Evolutionary conservation across 2,797 vertebrate species (phyloP), one percentile per base, ranked within the genome.

Genomic region (Babyrousa celebensis): DNA sequence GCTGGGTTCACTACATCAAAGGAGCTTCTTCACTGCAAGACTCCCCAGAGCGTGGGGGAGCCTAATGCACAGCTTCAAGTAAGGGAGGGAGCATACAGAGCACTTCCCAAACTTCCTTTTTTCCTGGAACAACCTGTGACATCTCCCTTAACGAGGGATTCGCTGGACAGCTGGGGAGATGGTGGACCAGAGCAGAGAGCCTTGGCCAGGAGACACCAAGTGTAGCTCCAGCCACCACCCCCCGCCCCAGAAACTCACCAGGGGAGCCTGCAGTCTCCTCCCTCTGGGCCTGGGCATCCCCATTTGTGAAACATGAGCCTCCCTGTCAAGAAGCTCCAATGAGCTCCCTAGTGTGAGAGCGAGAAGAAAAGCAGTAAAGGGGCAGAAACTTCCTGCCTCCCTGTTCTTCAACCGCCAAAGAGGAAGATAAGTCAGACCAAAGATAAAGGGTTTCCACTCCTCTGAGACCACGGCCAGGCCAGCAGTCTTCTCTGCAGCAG

Each of bases 81-180:
- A 0, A 67, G 7, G 8, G 25, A 12, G 29, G 14, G 10, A 7
- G 4, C 0, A 9, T 0, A 3, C 62, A 20, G 40, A 20, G 40
- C 75, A 21, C 27, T n/a, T 74, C 25, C 23, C 23, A n/a, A 23
- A 16, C 54, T 43, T 58, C 80, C 18, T 75, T 70, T n/a, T 12
- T 60, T 17, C 12, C 12, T 4, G 7, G 56, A 65, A 52, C 65
- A 27, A 12, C 27, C 40, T 65, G 29, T 2, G 48, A 40, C 27
- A 70, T 29, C 36, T 78, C 67, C 52, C 20, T 54, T 48, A 29
- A 65, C 56, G 3, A 71, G 20, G 0, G 0, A 23, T 23, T 54
- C 0, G 0, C 17, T 3, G 71, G n/a, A 12, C 27, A 6, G 21
- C 12, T 63, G 60, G 58, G 58, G 43, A 92, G 75, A 52, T 8